Evolutionary conservation across 2,888 invertebrate species (phyloP).

Genomic region (Pristionchus japonicus): DNA sequence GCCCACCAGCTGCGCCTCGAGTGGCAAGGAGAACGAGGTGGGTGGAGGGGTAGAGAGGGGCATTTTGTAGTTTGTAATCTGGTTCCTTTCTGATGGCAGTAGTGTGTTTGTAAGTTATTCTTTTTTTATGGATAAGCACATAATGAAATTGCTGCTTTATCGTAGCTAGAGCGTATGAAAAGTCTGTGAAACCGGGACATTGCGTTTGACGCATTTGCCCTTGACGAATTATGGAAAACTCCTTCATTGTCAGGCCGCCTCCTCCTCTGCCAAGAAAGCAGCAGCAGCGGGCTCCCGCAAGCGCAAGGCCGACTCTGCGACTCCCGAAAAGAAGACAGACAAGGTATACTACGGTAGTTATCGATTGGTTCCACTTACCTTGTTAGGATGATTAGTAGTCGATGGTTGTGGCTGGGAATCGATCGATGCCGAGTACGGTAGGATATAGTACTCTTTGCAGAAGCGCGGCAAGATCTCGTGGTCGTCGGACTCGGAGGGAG

Average conservation of each 20-base stretch:
- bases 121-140: too few relatives aligned
- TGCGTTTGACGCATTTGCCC: neutral
- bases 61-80: conserved; percentile 22
- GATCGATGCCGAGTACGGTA: neutral
- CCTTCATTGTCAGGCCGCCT: neutral
- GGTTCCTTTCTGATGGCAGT: too few relatives aligned
- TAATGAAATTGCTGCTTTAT: too few relatives aligned
- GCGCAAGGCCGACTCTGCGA: conserved; percentile 30
- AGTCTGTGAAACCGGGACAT: neutral
- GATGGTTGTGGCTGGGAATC: neutral
- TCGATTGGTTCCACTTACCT: too few relatives aligned
- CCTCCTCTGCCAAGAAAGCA: neutral
- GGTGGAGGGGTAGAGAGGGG: too few relatives aligned
- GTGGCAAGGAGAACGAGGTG: conserved; percentile 19
- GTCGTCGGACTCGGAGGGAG: conserved; percentile 26
- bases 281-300: neutral
- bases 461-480: conserved; percentile 23
- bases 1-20: neutral
- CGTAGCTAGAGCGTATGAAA: neutral
- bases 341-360: conserved; percentile 10
- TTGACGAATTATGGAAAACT: neutral
- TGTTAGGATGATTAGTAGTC: neutral
- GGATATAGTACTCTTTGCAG: neutral
- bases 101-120: too few relatives aligned
- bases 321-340: neutral